phyloP scores from a whole-genome alignment of 2,113 vertebrate genomes.

The Xyrauchen texanus region DNA sequence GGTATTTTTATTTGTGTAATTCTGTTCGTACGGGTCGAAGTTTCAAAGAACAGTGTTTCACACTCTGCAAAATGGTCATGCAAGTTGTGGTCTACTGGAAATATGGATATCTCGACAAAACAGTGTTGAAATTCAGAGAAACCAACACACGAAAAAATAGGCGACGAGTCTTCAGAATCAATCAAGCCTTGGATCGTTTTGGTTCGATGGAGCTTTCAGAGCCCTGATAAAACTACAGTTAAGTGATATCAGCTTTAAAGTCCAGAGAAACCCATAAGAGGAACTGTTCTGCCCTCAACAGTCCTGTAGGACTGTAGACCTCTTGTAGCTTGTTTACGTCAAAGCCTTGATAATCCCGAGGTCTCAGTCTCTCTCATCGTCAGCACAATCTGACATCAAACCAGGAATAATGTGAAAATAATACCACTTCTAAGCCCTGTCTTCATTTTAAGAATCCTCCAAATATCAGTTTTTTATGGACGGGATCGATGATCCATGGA shows the following conservation, averaged over 20 bases:
- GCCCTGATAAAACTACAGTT: too few species aligned
- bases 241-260: background rate
- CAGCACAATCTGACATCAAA: background rate
- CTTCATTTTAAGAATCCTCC: background rate
- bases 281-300: conserved; percentile 12
- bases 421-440: conserved; percentile 9
- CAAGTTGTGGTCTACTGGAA: background rate
- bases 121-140: conserved; percentile 7
- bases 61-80: background rate
- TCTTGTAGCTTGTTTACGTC: conserved; percentile 19
- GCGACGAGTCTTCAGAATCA: background rate
- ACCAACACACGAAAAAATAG: background rate
- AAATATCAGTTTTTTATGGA: background rate
- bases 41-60: conserved; percentile 24
- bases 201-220: background rate
- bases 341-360: conserved; percentile 12
- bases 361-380: background rate
- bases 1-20: conserved; percentile 47
- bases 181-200: conserved; percentile 2
- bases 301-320: background rate
- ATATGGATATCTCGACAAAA: background rate
- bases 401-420: background rate
- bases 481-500: background rate
- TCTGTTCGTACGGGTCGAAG: conserved; percentile 55
- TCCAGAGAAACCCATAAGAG: background rate